phyloP scores from a whole-genome alignment of 37 sponge, comb jelly and placozoan genomes.

The Beroe forskalii region DNA sequence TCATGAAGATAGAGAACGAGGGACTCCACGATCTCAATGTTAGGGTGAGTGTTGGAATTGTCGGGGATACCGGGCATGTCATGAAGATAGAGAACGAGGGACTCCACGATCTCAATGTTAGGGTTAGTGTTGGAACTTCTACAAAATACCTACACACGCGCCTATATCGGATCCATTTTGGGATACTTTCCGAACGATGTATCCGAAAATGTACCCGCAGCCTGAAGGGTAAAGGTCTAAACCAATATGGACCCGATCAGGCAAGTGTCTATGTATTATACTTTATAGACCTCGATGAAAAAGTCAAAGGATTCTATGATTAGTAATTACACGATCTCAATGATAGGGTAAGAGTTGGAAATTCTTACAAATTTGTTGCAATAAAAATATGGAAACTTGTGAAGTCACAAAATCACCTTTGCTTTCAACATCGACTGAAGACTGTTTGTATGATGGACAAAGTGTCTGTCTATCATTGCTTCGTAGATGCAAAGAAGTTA shows the following conservation, averaged over 20 bases:
- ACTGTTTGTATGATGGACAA: too few species aligned
- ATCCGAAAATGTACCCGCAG: too few species aligned
- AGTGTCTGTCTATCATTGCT: too few species aligned
- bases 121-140: background rate
- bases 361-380: background rate
- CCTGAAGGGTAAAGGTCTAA: background rate
- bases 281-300: conserved; percentile 75
- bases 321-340: conserved; percentile 77
- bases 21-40: conserved; percentile 83
- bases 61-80: background rate
- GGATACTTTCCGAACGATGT: background rate
- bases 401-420: too few species aligned
- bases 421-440: too few species aligned
- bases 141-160: background rate
- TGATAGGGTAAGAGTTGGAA: conserved; percentile 71
- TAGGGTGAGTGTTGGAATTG: conserved; percentile 17
- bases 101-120: conserved; percentile 49
- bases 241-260: too few species aligned
- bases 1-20: conserved; percentile 82
- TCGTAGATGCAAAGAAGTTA: too few species aligned
- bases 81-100: background rate
- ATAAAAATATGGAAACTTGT: too few species aligned
- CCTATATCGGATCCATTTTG: background rate
- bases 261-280: conserved; percentile 66
- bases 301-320: conserved; percentile 81